A percentile compares a stretch with the other conserved stretches of the same genome.
Evolutionary conservation across 2,888 invertebrate genomes (phyloP).

Genomic region (Phortica okadai): DNA sequence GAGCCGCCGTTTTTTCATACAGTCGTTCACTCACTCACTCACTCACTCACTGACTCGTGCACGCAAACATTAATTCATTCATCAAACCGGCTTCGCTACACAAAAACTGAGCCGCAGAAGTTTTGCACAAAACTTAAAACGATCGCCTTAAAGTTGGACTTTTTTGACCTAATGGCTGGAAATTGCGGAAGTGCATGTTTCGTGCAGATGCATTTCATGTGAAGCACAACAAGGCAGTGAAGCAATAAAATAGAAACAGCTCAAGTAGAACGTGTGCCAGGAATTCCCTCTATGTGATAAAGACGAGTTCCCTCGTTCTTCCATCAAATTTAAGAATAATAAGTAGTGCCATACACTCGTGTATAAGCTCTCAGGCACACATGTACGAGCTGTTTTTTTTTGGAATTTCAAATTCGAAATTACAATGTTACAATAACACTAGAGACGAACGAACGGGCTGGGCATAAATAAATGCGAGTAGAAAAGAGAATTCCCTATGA

Average conservation of each 20-base stretch:
- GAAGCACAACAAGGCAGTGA: conserved; percentile 21
- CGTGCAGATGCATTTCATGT: conserved; percentile 56
- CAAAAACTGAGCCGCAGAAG: conserved; percentile 5
- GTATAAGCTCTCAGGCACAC: conserved; percentile 24
- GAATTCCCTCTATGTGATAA: conserved; percentile 38
- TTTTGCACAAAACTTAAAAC: conserved; percentile 43
- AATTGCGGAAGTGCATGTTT: conserved; percentile 30
- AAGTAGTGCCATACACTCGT: not conserved
- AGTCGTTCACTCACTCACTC: not conserved
- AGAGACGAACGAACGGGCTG: not conserved
- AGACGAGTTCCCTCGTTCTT: not conserved
- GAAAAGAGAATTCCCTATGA: no score
- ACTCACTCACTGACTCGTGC: not conserved
- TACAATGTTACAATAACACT: not conserved
- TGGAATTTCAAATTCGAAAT: conserved; percentile 6
- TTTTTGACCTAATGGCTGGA: conserved; percentile 61
- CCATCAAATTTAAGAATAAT: not conserved
- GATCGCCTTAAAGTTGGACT: conserved; percentile 34
- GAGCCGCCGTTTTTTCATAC: not conserved
- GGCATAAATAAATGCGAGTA: no score
- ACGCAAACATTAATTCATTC: conserved; percentile 53
- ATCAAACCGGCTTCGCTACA: conserved; percentile 67
- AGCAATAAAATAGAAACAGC: conserved; percentile 41
- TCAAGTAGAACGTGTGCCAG: conserved; percentile 55
- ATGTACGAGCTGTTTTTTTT: conserved; percentile 23